These are phyloP conservation scores for Anomalospiza imberbis DNA, from an alignment of 2,797 vertebrate species.

Conservation along the genomic window DNA sequence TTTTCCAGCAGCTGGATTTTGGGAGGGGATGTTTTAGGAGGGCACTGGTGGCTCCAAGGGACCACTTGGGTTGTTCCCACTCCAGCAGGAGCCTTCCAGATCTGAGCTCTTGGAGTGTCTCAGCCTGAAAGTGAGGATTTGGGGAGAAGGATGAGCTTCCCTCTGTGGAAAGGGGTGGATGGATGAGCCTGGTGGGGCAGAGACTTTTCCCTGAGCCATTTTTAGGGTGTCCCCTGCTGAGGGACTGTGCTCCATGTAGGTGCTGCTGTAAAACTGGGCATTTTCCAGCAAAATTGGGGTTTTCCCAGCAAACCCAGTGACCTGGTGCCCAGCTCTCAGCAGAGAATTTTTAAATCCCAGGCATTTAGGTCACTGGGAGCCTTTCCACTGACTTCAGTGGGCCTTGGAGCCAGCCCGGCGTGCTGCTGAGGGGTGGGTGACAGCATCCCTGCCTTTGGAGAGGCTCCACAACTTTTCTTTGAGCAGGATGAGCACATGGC, in stretches of 20 bases:
- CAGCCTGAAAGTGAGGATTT: not conserved
- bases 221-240: rapidly evolving
- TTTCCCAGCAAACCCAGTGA: not conserved
- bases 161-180: not conserved
- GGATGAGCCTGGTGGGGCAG: not conserved
- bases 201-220: not conserved
- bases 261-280: not conserved
- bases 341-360: not conserved
- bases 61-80: not conserved
- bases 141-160: not conserved
- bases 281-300: not conserved
- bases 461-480: not conserved
- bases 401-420: not conserved
- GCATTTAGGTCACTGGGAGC: not conserved
- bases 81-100: not conserved
- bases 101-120: not conserved
- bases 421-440: not conserved
- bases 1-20: not conserved
- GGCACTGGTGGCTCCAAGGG: not conserved
- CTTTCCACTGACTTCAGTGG: not conserved
- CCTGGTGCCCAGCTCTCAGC: not conserved
- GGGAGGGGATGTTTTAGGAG: not conserved
- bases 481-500: not conserved
- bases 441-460: not conserved
- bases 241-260: rapidly evolving